These are phyloP conservation scores for Ondatra zibethicus DNA, from an alignment of 2,113 vertebrate species.

Conservation along the genomic window DNA sequence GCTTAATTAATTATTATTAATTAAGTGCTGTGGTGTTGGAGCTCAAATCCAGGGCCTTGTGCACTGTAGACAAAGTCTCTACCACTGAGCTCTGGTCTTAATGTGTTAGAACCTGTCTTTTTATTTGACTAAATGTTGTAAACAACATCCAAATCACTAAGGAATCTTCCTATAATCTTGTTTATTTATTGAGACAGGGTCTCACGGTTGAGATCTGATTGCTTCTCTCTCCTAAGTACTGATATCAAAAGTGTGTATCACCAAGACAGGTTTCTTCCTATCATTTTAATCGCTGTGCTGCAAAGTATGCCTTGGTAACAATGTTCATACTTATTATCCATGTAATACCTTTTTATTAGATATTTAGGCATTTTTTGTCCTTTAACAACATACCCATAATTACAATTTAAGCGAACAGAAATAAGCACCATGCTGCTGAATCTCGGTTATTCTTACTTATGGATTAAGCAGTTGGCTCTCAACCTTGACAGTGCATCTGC, in stretches of 20 bases:
- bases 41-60: not conserved
- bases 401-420: conserved; percentile 45
- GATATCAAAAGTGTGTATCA: not conserved
- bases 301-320: not conserved
- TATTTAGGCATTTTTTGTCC: not conserved
- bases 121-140: conserved; percentile 30
- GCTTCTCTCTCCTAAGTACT: not conserved
- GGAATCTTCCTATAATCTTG: not conserved
- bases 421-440: not conserved
- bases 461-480: conserved; percentile 24
- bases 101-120: conserved; percentile 9
- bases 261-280: not conserved
- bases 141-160: not conserved
- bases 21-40: not conserved
- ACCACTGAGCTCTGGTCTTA: not conserved
- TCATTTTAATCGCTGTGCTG: not conserved
- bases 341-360: not conserved
- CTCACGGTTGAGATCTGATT: not conserved
- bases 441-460: conserved; percentile 1
- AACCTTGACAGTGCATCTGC: not conserved
- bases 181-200: not conserved
- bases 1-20: not conserved
- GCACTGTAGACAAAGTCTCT: not conserved
- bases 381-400: conserved; percentile 13
- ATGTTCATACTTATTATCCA: conserved; percentile 2